A percentile compares a stretch with the other conserved stretches of the same genome.
Conservation (phyloP, 2,113 vertebrate species). For the Phodopus roborovskii region DNA sequence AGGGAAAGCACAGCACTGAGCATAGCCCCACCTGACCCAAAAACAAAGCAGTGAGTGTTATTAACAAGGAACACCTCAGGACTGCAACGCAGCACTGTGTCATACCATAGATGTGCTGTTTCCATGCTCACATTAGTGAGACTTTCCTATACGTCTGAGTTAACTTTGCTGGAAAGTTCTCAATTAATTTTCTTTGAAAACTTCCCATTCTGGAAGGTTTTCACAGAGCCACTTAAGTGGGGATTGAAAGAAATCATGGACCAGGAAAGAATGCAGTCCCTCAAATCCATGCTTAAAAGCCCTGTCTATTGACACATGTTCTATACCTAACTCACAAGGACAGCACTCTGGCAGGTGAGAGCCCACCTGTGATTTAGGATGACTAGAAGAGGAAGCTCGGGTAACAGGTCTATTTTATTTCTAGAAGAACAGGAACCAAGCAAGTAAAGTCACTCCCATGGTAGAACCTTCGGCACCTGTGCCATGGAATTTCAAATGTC, state of each 20-base stretch:
- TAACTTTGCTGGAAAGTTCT: background rate
- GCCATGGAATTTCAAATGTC: background rate
- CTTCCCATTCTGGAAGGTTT: background rate
- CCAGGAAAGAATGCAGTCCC: background rate
- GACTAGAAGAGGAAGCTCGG: background rate
- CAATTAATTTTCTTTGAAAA: background rate
- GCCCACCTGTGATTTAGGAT: background rate
- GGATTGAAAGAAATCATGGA: background rate
- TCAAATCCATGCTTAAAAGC: background rate
- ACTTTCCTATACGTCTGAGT: background rate
- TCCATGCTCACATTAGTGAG: background rate
- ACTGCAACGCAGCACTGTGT: background rate
- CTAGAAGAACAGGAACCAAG: background rate
- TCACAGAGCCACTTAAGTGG: background rate
- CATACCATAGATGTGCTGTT: background rate
- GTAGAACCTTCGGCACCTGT: background rate
- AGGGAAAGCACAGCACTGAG: background rate
- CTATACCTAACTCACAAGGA: background rate
- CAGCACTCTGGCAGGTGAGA: background rate
- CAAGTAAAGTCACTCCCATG: background rate
- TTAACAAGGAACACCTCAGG: background rate
- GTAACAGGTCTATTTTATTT: background rate
- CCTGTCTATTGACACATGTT: background rate
- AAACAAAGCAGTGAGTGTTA: background rate
- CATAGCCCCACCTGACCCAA: background rate